phyloP scores from a whole-genome alignment of 2,888 invertebrate species.

The Tortricodes alternella region DNA sequence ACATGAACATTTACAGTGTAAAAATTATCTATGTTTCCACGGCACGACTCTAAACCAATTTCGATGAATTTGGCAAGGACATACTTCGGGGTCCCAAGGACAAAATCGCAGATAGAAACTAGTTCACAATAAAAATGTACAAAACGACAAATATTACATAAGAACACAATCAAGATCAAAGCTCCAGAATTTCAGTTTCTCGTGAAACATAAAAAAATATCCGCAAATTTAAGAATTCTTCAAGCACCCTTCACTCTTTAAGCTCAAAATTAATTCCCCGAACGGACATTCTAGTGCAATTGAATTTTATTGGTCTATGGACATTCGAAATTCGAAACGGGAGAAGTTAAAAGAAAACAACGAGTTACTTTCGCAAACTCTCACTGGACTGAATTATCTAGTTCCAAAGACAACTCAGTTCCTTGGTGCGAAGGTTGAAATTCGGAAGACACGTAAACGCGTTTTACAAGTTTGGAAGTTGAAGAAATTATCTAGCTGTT shows the following conservation, averaged over 20 bases:
- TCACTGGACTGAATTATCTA: background rate
- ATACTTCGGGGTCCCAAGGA: too few relatives aligned
- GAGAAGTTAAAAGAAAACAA: constrained; percentile 38
- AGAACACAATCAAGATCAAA: background rate
- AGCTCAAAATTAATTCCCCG: constrained; percentile 35
- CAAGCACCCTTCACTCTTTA: constrained; percentile 5
- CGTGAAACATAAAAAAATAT: background rate
- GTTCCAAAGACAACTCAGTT: background rate
- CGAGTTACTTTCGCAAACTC: background rate
- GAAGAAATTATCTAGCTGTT: constrained; percentile 1
- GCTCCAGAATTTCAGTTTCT: background rate
- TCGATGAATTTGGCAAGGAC: too few relatives aligned
- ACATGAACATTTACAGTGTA: too few relatives aligned
- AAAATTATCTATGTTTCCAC: too few relatives aligned
- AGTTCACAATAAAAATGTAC: background rate
- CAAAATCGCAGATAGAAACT: too few relatives aligned
- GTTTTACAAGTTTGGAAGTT: background rate
- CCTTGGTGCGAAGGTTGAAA: background rate
- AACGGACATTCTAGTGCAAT: constrained; percentile 54
- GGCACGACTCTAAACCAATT: too few relatives aligned
- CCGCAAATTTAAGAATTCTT: constrained; percentile 1
- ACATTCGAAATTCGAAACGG: constrained; percentile 58
- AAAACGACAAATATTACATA: background rate
- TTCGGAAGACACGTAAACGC: background rate
- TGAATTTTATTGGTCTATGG: constrained; percentile 62